Percentiles rank a stretch among this genome's conserved stretches.
Conservation (phyloP, 2,888 invertebrate species). For the Platycheirus albimanus region DNA sequence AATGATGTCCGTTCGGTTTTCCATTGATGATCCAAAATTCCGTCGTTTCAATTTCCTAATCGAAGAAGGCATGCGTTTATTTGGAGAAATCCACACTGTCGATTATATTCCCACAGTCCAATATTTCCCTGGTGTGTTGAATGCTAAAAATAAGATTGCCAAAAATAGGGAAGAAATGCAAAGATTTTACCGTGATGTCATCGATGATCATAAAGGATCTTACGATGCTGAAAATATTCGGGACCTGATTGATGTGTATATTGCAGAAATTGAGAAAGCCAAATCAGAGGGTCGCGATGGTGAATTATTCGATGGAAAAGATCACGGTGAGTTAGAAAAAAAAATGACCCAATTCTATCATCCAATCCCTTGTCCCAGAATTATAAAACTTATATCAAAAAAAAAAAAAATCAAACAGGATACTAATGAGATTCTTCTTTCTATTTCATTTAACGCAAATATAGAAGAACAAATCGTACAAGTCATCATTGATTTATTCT, state of each 20-base stretch:
- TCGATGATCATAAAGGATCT: conserved; percentile 90
- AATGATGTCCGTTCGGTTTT: conserved; percentile 94
- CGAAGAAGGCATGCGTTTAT: conserved; percentile 94
- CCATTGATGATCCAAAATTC: conserved; percentile 90
- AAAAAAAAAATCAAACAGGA: conserved; percentile 61
- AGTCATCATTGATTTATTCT: conserved; percentile 94
- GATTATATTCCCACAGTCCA: conserved; percentile 92
- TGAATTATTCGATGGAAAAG: conserved; percentile 91
- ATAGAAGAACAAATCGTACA: conserved; percentile 95
- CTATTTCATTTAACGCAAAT: conserved; percentile 60
- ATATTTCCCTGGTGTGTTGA: conserved; percentile 86
- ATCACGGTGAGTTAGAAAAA: conserved; percentile 88
- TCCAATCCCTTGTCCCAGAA: background rate
- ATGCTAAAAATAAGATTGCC: conserved; percentile 85
- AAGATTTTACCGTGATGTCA: conserved; percentile 91
- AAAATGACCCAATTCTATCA: conserved; percentile 13
- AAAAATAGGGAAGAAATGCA: conserved; percentile 93
- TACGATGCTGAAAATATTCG: conserved; percentile 90
- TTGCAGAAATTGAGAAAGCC: conserved; percentile 92
- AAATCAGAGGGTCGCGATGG: conserved; percentile 89
- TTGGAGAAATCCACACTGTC: conserved; percentile 91
- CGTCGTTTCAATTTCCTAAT: conserved; percentile 92
- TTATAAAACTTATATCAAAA: conserved; percentile 32
- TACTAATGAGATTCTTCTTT: conserved; percentile 38
- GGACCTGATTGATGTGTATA: conserved; percentile 93